Evolutionary conservation across 2,113 vertebrate species (phyloP).

Genomic region (Vombatus ursinus): DNA sequence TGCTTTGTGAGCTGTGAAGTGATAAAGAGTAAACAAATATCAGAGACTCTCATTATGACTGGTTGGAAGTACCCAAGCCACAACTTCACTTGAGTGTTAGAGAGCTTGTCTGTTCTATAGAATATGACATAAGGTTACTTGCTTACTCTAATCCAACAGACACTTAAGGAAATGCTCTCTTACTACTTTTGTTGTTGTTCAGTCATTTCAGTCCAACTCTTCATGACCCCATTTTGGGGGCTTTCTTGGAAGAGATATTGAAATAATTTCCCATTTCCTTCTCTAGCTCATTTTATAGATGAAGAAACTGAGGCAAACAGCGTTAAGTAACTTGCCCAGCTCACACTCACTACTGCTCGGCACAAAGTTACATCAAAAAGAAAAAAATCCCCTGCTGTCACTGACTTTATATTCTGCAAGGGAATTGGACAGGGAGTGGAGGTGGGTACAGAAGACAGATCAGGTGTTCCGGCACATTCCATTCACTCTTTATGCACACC

Average conservation of each 20-base stretch:
- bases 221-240: neutral
- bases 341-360: neutral
- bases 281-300: neutral
- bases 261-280: neutral
- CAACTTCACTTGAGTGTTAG: neutral
- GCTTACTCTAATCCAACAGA: neutral
- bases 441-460: neutral
- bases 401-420: neutral
- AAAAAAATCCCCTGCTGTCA: neutral
- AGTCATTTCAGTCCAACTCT: neutral
- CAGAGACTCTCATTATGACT: neutral
- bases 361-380: neutral
- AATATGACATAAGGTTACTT: neutral
- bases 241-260: neutral
- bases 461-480: neutral
- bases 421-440: neutral
- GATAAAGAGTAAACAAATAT: neutral
- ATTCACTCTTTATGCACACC: neutral
- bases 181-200: neutral
- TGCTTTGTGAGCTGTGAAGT: neutral
- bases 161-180: neutral
- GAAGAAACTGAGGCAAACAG: too few relatives aligned
- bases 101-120: neutral
- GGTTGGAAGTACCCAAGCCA: neutral
- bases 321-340: neutral